Base-by-base conservation (phyloP, 2,797 vertebrate genomes). In the Manis crassicaudata region DNA sequence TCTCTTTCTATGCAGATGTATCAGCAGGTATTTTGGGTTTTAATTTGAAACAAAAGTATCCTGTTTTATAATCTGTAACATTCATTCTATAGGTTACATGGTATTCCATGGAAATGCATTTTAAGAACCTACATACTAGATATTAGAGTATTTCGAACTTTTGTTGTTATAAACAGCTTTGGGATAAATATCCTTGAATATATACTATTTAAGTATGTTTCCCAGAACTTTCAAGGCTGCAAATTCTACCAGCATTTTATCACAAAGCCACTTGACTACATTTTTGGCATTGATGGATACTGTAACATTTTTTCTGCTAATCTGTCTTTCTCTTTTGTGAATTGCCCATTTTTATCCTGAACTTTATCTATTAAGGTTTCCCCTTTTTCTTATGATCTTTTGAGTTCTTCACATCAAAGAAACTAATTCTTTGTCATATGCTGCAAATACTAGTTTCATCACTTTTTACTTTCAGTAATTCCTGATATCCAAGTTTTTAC, bases 131-230 rank as follows among this genome's bases (percentile, higher is more conserved):
- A 62, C 13, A 62, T 46, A 85, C 25, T 58, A 8, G n/a, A 43
- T 25, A 90, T 65, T 50, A 85, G 7, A 72, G 58, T 79, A 85
- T 72, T 89, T 90, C 43, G 58, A 85, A 75, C 52, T 93, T 93
- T 89, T 63, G 56, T 85, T 40, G 32, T 65, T 84, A 77, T 63
- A 89, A 76, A 92, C 14, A 92, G 23, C 46, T 54, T 70, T 83
- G 46, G 54, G 63, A 84, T 68, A 92, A 89, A 80, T 14, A 92
- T 27, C 32, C 40, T 80, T 25, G 40, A 85, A 40, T 65, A 54
- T 16, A 62, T 20, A n/a, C 63, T 62, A 76, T 60, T 72, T 85
- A 68, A 35, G 14, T 68, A 88, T 32, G 40, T 37, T 83, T 76
- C 54, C 76, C 52, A 81, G 68, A 88, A 82, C 29, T 88, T 88